These are phyloP conservation scores for Anarhynchus alexandrinus DNA, from an alignment of 2,113 vertebrate genomes.

Conservation along the genomic window DNA sequence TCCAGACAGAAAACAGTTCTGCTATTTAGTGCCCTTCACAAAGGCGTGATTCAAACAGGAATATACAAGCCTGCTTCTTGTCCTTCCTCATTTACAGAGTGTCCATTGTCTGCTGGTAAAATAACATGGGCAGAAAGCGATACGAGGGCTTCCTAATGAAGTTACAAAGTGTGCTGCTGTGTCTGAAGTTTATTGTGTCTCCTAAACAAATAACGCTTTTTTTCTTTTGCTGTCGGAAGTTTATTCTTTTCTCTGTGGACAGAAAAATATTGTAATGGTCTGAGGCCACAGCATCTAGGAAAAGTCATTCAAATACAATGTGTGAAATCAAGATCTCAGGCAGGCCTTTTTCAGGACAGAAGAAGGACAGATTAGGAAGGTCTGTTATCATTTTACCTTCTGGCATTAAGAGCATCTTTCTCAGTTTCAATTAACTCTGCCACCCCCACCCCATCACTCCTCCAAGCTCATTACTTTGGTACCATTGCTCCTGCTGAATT, in stretches of 20 bases:
- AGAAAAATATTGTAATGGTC: slow-evolving; percentile 22
- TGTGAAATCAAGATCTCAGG: not conserved
- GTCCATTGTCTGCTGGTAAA: slow-evolving; percentile 57
- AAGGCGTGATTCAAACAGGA: slow-evolving; percentile 20
- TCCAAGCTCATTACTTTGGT: slow-evolving; percentile 10
- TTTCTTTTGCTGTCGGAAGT: slow-evolving; percentile 57
- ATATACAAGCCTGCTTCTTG: slow-evolving; percentile 14
- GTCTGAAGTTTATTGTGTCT: slow-evolving; percentile 50
- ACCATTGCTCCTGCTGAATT: slow-evolving; percentile 27
- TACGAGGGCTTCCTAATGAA: slow-evolving; percentile 16
- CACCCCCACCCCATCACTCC: not conserved
- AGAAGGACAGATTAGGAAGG: slow-evolving; percentile 17
- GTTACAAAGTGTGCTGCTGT: slow-evolving; percentile 50
- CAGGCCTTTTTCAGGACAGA: not conserved
- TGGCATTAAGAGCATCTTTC: slow-evolving; percentile 19
- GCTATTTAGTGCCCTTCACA: slow-evolving; percentile 22
- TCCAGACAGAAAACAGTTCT: not conserved
- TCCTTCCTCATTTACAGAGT: slow-evolving; percentile 54
- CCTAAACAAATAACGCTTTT: slow-evolving; percentile 71
- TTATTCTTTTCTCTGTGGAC: not conserved
- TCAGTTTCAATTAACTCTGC: slow-evolving; percentile 27
- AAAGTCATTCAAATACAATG: not conserved
- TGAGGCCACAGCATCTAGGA: not conserved
- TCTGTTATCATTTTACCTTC: slow-evolving; percentile 27
- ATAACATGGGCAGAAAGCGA: slow-evolving; percentile 46